These are phyloP conservation scores for Xylocampa areola DNA, from an alignment of 2,888 invertebrate genomes.

Conservation along the genomic window DNA sequence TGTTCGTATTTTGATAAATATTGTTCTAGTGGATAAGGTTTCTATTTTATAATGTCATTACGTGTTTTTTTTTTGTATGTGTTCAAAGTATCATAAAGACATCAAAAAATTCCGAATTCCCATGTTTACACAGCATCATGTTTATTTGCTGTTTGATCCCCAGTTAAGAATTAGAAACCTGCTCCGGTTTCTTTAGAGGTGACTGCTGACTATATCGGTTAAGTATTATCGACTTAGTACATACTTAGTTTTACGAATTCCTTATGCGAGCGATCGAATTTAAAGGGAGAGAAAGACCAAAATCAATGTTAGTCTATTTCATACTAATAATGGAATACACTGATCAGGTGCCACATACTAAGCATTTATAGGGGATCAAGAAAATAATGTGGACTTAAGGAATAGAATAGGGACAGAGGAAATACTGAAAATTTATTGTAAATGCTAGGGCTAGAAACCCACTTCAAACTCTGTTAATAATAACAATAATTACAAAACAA, in stretches of 20 bases:
- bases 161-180: too few relatives aligned
- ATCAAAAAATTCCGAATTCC: slow-evolving; percentile 60
- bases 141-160: slow-evolving; percentile 18
- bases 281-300: too few relatives aligned
- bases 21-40: not conserved
- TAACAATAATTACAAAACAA: not conserved
- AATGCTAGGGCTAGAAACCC: not conserved
- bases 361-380: too few relatives aligned
- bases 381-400: not conserved
- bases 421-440: slow-evolving; percentile 2
- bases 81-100: slow-evolving; percentile 63
- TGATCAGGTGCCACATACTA: not conserved
- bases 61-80: slow-evolving; percentile 17
- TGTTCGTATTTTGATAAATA: not conserved
- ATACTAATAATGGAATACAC: not conserved
- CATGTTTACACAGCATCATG: slow-evolving; percentile 55
- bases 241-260: not conserved
- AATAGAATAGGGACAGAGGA: not conserved
- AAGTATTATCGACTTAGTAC: not conserved
- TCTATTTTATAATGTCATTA: slow-evolving; percentile 4
- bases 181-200: slow-evolving; percentile 4
- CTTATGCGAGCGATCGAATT: too few relatives aligned
- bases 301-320: not conserved
- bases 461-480: slow-evolving; percentile 10
- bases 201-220: not conserved